These are phyloP conservation scores for Pantala flavescens DNA, from an alignment of 1,140 invertebrate genomes.

Conservation along the genomic window DNA sequence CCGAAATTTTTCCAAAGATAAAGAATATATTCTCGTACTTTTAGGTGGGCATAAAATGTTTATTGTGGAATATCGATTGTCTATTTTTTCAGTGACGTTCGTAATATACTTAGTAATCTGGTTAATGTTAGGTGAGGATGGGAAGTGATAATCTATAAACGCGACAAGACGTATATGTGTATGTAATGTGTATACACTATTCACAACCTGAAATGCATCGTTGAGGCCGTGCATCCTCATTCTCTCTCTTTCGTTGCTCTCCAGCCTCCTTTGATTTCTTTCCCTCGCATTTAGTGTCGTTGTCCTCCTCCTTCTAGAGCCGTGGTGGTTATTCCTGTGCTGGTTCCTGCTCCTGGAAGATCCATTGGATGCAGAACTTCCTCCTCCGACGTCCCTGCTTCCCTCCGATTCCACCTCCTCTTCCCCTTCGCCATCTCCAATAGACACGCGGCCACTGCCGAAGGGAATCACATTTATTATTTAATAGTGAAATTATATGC, in stretches of 20 bases:
- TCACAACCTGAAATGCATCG: constrained; percentile 69
- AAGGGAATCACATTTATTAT: not conserved
- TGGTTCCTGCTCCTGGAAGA: not conserved
- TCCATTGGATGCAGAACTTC: not conserved
- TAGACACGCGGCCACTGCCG: not conserved
- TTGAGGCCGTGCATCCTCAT: constrained; percentile 83
- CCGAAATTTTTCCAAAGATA: too few relatives aligned
- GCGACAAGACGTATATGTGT: too few relatives aligned
- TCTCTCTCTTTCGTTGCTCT: constrained; percentile 77
- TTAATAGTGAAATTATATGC: too few relatives aligned
- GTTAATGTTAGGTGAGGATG: too few relatives aligned
- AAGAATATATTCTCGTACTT: too few relatives aligned
- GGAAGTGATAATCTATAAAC: too few relatives aligned
- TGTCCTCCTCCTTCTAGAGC: not conserved
- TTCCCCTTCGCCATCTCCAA: not conserved
- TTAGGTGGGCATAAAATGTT: too few relatives aligned
- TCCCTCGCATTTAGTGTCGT: constrained; percentile 47
- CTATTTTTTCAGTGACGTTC: too few relatives aligned
- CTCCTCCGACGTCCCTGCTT: not conserved
- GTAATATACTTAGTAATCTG: too few relatives aligned
- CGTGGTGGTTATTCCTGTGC: not conserved
- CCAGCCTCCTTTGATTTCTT: constrained; percentile 65
- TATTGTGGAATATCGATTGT: too few relatives aligned
- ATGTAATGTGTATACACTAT: too few relatives aligned
- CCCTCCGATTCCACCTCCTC: not conserved